Base-by-base conservation (phyloP, 2,797 vertebrate species). In the Myotis planiceps region DNA sequence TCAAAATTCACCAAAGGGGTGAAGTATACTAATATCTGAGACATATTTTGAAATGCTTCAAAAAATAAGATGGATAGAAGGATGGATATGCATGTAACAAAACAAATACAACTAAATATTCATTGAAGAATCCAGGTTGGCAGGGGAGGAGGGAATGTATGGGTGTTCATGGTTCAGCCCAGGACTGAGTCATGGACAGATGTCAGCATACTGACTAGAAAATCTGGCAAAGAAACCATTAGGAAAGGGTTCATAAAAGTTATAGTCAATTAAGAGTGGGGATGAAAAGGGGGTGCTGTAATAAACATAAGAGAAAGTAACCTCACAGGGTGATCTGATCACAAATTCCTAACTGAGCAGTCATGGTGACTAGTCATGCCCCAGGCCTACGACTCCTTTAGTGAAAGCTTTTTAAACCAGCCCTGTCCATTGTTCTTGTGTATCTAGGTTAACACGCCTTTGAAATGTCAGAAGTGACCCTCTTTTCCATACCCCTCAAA, bases 41-140 rank as follows among this genome's bases (percentile, higher is more conserved):
- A 78, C 18, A 85, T 79, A 74, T 63, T 84, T 79, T 65, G 74
- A 96, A 90, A 76, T 89, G 32, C 10, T 49, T 87, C n/a, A 84
- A 82, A 83, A 94, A 89, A 76, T 91, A 92, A 80, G 45, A 81
- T 82, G n/a, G 45, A 18, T 47, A 86, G 10, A 81, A 34, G 16
- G 58, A 32, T 34, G 12, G 18, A 60, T 60, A 85, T 37, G 69
- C 49, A 84, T 16, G 8, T 32, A 81, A 90, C 49, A 96, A 96
- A 82, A 75, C 15, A 88, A 87, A 82, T 32, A 78, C 2, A 79
- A 9, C 14, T 79, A 95, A 75, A 94, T 69, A 16, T 65, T 75
- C 37, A 83, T 74, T 93, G 23, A 72, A 90, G 32, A 81, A 55
- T 90, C 60, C 23, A 88, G 7, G 21, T 45, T 60, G 58, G 27